These are phyloP conservation scores for Pristionchus entomophagus DNA, from an alignment of 2,888 invertebrate genomes.

Conservation along the genomic window DNA sequence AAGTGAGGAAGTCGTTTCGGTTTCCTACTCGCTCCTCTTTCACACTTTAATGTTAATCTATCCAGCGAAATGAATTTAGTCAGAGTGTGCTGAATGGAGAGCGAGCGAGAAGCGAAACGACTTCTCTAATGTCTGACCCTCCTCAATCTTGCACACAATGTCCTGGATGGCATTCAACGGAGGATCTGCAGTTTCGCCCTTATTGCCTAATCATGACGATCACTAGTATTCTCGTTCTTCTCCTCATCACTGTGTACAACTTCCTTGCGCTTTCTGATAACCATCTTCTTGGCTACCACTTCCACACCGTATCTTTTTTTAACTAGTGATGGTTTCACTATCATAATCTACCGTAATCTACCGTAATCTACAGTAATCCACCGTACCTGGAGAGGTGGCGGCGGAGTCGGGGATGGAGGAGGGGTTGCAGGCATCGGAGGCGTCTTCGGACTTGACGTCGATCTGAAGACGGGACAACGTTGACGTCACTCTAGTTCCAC, in stretches of 20 bases:
- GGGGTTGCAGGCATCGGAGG: slow-evolving; percentile 4
- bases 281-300: not conserved
- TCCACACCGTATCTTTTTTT: not conserved
- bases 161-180: not conserved
- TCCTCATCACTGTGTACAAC: not conserved
- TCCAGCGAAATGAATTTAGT: too few relatives aligned
- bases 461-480: not conserved
- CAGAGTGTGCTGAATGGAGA: too few relatives aligned
- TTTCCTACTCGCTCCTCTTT: too few relatives aligned
- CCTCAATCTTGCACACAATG: not conserved
- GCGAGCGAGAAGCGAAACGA: too few relatives aligned
- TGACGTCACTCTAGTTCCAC: not conserved
- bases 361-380: not conserved
- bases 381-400: slow-evolving; percentile 35
- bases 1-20: too few relatives aligned
- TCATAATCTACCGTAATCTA: not conserved
- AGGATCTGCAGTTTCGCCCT: not conserved
- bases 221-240: not conserved
- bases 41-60: too few relatives aligned
- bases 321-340: not conserved
- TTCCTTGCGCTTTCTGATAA: not conserved
- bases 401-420: slow-evolving; percentile 15
- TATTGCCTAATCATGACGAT: not conserved
- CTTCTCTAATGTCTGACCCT: too few relatives aligned
- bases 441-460: slow-evolving; percentile 43